Evolutionary conservation across 1,140 invertebrate genomes (phyloP).

Genomic region (Cotesia typhae): DNA sequence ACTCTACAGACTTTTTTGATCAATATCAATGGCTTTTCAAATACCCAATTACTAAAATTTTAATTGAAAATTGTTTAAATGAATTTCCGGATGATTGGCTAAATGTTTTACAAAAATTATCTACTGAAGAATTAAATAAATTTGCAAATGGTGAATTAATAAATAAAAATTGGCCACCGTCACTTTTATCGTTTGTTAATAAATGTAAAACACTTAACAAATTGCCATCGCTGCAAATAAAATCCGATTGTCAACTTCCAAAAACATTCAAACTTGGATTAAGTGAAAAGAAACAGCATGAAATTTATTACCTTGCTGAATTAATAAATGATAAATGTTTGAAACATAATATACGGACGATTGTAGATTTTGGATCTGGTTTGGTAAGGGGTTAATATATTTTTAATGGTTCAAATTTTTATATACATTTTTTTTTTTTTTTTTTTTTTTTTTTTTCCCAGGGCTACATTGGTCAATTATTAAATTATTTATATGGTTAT

Average conservation of each 20-base stretch:
- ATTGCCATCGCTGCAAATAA: slow-evolving; percentile 31
- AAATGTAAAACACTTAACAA: slow-evolving; percentile 52
- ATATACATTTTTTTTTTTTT: not conserved
- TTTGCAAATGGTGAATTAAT: slow-evolving; percentile 51
- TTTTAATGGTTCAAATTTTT: not conserved
- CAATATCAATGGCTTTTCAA: slow-evolving; percentile 74
- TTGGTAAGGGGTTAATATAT: slow-evolving; percentile 65
- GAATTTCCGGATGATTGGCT: slow-evolving; percentile 68
- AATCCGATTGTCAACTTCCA: slow-evolving; percentile 43
- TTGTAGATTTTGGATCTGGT: slow-evolving; percentile 85
- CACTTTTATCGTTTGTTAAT: slow-evolving; percentile 61
- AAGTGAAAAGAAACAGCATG: slow-evolving; percentile 74
- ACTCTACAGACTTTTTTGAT: slow-evolving; percentile 68
- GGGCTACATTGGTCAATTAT: slow-evolving; percentile 80
- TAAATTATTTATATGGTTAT: slow-evolving; percentile 72
- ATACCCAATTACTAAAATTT: slow-evolving; percentile 72
- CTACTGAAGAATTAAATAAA: slow-evolving; percentile 64
- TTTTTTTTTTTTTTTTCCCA: slow-evolving; percentile 48
- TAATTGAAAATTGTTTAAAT: slow-evolving; percentile 67
- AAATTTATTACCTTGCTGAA: slow-evolving; percentile 71
- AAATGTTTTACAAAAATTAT: slow-evolving; percentile 57
- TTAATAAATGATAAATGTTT: slow-evolving; percentile 69
- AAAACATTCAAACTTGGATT: slow-evolving; percentile 60
- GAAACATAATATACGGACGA: slow-evolving; percentile 63
- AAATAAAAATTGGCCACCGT: slow-evolving; percentile 56